A percentile compares a stretch with the other conserved stretches of the same genome.
Evolutionary conservation across 2,113 vertebrate genomes (phyloP).

Genomic region (Rattus norvegicus): GRCr8 NC_086020.1:191265001-191265500

Average conservation of each 20-base stretch:
- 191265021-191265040: background rate
- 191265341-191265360: background rate
- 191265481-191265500: background rate
- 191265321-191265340: background rate
- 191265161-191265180: background rate
- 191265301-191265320: background rate
- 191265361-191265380: no score
- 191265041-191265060: background rate
- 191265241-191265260: conserved; percentile 8
- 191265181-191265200: background rate
- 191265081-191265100: background rate
- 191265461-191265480: background rate
- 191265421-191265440: no score
- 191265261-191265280: background rate
- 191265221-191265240: background rate
- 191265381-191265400: background rate
- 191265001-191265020: conserved; percentile 69
- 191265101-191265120: background rate
- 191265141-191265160: background rate
- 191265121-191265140: background rate
- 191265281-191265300: background rate
- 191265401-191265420: background rate
- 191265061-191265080: background rate
- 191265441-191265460: background rate
- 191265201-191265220: background rate